These are phyloP conservation scores for Lycophotia porphyrea DNA, from an alignment of 2,888 invertebrate species.

Conservation along the genomic window DNA sequence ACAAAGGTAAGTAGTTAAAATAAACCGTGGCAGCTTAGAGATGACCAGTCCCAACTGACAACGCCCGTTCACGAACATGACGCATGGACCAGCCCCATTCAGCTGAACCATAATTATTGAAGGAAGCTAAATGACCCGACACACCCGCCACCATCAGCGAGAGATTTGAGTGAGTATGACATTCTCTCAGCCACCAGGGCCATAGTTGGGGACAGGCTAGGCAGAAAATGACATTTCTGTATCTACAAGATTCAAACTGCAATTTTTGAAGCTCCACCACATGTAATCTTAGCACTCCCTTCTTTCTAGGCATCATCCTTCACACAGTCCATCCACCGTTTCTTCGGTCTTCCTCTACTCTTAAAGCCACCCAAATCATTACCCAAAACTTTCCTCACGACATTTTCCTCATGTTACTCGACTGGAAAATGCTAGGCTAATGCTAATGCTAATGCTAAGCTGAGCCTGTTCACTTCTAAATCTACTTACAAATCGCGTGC, in stretches of 20 bases:
- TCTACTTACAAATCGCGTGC: slow-evolving; percentile 19
- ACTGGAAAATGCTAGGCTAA: too few relatives aligned
- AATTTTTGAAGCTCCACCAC: not conserved
- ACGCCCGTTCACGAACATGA: too few relatives aligned
- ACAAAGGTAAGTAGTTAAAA: too few relatives aligned
- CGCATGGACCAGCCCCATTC: too few relatives aligned
- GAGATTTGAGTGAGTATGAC: too few relatives aligned
- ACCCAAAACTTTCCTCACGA: not conserved
- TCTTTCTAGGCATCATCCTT: not conserved
- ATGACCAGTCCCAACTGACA: too few relatives aligned
- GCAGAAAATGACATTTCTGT: not conserved
- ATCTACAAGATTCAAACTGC: not conserved
- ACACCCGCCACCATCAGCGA: too few relatives aligned
- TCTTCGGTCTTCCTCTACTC: not conserved
- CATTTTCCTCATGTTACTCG: not conserved
- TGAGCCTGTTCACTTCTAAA: not conserved
- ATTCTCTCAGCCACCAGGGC: too few relatives aligned
- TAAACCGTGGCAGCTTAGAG: too few relatives aligned
- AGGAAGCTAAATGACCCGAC: too few relatives aligned
- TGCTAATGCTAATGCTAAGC: too few relatives aligned
- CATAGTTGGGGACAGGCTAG: not conserved
- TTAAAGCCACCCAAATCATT: not conserved
- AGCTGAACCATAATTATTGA: too few relatives aligned
- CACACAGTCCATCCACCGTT: not conserved
- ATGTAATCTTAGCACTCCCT: not conserved